Evolutionary conservation across 1,140 invertebrate species (phyloP).

Genomic region (Zaprionus davidi): DNA sequence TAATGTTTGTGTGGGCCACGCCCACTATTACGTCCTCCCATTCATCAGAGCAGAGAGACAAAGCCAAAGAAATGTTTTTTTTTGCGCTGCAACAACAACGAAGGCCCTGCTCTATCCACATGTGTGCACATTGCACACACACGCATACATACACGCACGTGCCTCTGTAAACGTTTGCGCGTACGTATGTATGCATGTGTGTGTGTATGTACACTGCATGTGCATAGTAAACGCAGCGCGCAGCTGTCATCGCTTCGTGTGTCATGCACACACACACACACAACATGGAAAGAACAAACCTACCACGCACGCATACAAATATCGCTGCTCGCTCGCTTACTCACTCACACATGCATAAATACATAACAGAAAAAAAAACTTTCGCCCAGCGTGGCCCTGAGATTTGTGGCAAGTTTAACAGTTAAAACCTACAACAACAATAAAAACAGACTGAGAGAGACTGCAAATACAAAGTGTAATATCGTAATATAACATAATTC

Average conservation of each 20-base stretch:
- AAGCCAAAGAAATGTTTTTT: conserved; percentile 7
- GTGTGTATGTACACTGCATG: conserved; percentile 16
- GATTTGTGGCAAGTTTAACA: conserved; percentile 43
- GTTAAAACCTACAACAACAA: conserved; percentile 31
- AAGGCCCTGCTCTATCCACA: conserved; percentile 12
- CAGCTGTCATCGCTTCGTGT: conserved; percentile 33
- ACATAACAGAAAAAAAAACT: conserved; percentile 33
- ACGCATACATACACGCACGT: conserved; percentile 13
- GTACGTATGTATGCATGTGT: background rate
- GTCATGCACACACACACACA: conserved; percentile 25
- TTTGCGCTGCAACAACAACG: background rate
- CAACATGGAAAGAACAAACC: conserved; percentile 21
- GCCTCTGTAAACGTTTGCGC: background rate
- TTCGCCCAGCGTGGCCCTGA: conserved; percentile 53
- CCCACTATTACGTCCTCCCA: conserved; percentile 20
- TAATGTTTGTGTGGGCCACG: conserved; percentile 39
- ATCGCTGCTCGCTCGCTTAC: conserved; percentile 7
- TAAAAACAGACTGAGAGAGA: conserved; percentile 23
- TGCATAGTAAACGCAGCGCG: conserved; percentile 34
- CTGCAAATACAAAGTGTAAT: conserved; percentile 49
- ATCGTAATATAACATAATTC: conserved; percentile 31
- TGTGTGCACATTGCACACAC: conserved; percentile 10
- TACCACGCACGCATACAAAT: background rate
- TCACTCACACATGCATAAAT: conserved; percentile 18
- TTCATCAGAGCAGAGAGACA: conserved; percentile 1